phyloP scores from a whole-genome alignment of 2,888 invertebrate genomes.

The Watsonalla binaria region DNA sequence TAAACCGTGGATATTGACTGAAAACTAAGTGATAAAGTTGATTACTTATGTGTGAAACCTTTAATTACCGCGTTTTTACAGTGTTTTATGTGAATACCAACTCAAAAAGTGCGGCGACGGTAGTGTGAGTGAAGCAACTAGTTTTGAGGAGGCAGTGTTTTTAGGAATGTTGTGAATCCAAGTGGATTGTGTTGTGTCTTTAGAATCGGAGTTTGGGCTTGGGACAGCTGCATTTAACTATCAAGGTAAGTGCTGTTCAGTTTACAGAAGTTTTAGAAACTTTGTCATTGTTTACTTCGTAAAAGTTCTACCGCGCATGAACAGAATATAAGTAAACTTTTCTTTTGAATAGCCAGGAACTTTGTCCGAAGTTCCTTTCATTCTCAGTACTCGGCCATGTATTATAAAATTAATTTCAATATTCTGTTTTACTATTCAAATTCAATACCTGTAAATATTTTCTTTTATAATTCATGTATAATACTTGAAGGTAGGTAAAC shows the following conservation, averaged over 20 bases:
- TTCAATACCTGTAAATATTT: no score
- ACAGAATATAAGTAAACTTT: conserved; percentile 26
- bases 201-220: conserved; percentile 46
- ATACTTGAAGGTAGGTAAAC: no score
- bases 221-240: conserved; percentile 36
- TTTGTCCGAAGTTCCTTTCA: no score
- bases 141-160: conserved; percentile 65
- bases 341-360: background rate
- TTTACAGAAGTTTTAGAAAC: conserved; percentile 52
- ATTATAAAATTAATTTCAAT: no score
- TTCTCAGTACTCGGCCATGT: no score
- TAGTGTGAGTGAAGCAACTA: conserved; percentile 62
- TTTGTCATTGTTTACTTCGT: conserved; percentile 65
- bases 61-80: conserved; percentile 31
- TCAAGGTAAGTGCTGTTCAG: conserved; percentile 50
- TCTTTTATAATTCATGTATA: no score
- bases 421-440: no score
- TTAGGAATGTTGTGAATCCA: conserved; percentile 73
- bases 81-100: conserved; percentile 50
- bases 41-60: conserved; percentile 27
- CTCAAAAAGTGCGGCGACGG: conserved; percentile 62
- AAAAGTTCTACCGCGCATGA: conserved; percentile 62
- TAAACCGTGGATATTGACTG: conserved; percentile 35
- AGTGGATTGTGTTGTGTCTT: conserved; percentile 67
- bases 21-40: conserved; percentile 44